Evolutionary conservation across 1,140 invertebrate genomes (phyloP).

Genomic region (Eurytemora carolleeae): DNA sequence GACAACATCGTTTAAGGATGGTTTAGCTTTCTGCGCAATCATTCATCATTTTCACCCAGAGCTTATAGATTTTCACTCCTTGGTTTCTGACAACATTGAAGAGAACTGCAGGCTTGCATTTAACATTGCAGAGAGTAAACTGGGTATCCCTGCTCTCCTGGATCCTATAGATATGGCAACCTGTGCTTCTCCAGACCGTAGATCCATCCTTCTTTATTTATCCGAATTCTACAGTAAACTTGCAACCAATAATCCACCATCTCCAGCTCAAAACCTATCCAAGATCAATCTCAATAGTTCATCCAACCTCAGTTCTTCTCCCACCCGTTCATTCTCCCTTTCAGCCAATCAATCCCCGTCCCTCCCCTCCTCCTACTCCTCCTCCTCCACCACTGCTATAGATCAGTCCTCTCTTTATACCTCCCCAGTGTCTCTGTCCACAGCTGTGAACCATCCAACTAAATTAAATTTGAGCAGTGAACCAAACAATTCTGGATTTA

Average conservation of each 20-base stretch:
- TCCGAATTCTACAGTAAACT: constrained; percentile 72
- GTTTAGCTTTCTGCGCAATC: constrained; percentile 76
- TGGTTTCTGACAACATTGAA: constrained; percentile 64
- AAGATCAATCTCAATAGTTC: not conserved
- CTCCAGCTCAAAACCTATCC: not conserved
- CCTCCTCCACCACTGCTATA: too few relatives aligned
- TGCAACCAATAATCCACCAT: not conserved
- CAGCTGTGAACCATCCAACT: too few relatives aligned
- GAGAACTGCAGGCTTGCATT: constrained; percentile 81
- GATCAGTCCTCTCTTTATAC: too few relatives aligned
- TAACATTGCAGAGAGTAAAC: constrained; percentile 58
- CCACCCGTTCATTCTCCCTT: too few relatives aligned
- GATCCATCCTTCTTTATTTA: constrained; percentile 78
- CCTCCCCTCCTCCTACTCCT: too few relatives aligned
- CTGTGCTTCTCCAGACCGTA: constrained; percentile 62
- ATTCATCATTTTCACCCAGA: constrained; percentile 87
- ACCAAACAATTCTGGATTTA: too few relatives aligned
- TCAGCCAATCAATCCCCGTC: too few relatives aligned
- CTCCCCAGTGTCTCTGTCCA: too few relatives aligned
- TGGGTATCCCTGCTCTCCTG: constrained; percentile 77
- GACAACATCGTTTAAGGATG: constrained; percentile 79
- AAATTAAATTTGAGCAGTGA: too few relatives aligned
- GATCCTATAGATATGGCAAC: constrained; percentile 84
- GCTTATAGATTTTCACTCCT: constrained; percentile 65
- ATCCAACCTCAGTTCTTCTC: too few relatives aligned